These are phyloP conservation scores for Zaprionus inermis DNA, from an alignment of 1,140 invertebrate genomes.

Conservation along the genomic window DNA sequence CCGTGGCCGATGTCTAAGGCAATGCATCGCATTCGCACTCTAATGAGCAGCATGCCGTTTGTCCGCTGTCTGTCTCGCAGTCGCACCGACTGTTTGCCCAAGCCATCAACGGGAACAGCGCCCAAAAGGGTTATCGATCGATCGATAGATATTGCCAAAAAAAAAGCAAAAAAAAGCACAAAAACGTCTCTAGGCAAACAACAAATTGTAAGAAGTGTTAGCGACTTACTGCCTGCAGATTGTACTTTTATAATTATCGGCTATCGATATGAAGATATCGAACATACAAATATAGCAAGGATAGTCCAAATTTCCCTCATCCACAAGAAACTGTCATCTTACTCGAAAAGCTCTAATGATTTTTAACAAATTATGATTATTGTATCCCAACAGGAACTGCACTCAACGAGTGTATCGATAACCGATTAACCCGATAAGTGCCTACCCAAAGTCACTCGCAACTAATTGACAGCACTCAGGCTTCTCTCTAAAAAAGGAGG, in stretches of 20 bases:
- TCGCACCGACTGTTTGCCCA: neutral
- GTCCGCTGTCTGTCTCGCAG: constrained; percentile 3
- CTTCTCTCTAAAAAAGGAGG: neutral
- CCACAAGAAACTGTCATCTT: too few relatives aligned
- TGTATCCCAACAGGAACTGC: neutral
- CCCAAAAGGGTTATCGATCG: constrained; percentile 48
- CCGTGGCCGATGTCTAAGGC: constrained; percentile 23
- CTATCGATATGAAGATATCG: too few relatives aligned
- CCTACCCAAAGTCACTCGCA: constrained; percentile 13
- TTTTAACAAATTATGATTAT: too few relatives aligned
- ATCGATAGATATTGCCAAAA: neutral
- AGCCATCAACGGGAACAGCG: constrained; percentile 9
- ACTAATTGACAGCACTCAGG: constrained; percentile 49
- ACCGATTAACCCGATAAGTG: constrained; percentile 33
- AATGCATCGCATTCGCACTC: constrained; percentile 26
- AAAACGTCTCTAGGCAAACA: neutral
- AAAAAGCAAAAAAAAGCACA: neutral
- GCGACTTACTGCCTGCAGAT: neutral
- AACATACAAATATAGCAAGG: too few relatives aligned
- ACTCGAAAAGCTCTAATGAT: too few relatives aligned
- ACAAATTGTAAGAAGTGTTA: neutral
- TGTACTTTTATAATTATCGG: neutral
- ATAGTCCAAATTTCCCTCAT: too few relatives aligned
- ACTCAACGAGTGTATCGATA: constrained; percentile 2
- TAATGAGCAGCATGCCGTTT: constrained; percentile 45